Evolutionary conservation across 2,888 invertebrate species (phyloP), one percentile per base, ranked within the genome.

Genomic region (Diabrotica balteata): DNA sequence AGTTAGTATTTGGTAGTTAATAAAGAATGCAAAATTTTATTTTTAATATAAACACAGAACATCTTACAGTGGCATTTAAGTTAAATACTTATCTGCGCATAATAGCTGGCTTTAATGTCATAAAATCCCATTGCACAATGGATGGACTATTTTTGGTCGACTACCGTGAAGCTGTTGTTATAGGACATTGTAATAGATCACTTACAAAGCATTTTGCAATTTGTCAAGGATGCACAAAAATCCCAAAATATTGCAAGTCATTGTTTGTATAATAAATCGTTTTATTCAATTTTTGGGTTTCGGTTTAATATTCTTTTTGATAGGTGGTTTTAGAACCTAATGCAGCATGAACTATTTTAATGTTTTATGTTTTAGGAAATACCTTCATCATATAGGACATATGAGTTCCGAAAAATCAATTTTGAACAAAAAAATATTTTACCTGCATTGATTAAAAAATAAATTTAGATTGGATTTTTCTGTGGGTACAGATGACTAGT

Each of bases 181-280:
- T 46, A 17, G 51, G 59, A 49, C 17, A 54, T 55, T 59, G 51
- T 63, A 58, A 63, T 58, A 45, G 64, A 8, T 59, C 64, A 68
- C 61, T 71, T 68, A 59, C 51, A 64, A 59, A 62, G 43, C 59
- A 62, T 64, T 68, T 71, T 64, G 72, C 72, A 68, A 68, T 70
- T 67, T 66, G 68, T 68, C 63, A 63, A 61, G 66, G 67, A 47
- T 53, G 47, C 51, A 50, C 44, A 9, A 46, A 54, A 43, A 58
- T 63, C 54, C 66, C 66, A 63, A 65, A 68, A 47, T 49, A 22
- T 54, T 32, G 63, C 66, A 59, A 67, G 70, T 72, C 72, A 72
- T 63, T 66, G 69, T 72, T 70, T 69, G 64, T 66, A 67, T 69
- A 68, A 71, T 70, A 67, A 67, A 72, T 69, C 63, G 69, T 57